Percentiles rank a stretch among this genome's conserved stretches.
These are phyloP conservation scores for Parazoanthus darwini DNA, from an alignment of 92 coral and sea anemone genomes.

Conservation along the genomic window DNA sequence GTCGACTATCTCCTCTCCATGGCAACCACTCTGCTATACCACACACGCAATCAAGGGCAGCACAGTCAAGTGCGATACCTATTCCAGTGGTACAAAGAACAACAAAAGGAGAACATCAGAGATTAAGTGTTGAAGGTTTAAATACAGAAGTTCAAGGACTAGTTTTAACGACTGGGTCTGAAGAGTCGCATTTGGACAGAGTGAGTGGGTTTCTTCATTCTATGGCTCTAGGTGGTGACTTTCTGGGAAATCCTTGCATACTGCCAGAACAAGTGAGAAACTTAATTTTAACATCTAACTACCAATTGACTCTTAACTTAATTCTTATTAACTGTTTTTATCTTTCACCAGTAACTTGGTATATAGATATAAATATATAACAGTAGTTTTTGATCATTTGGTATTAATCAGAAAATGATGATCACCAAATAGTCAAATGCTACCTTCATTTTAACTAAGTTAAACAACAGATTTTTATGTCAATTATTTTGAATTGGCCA, in stretches of 20 bases:
- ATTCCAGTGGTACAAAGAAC: conserved; percentile 85
- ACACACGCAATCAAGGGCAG: conserved; percentile 47
- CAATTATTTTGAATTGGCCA: neutral
- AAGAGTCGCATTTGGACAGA: conserved; percentile 42
- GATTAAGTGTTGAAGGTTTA: conserved; percentile 85
- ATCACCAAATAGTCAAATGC: too few species aligned
- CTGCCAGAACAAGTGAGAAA: conserved; percentile 45
- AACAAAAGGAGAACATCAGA: conserved; percentile 67
- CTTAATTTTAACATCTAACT: conserved; percentile 21
- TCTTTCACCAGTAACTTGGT: neutral
- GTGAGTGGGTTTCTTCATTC: conserved; percentile 45
- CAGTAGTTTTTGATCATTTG: neutral
- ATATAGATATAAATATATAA: too few species aligned
- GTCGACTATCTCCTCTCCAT: conserved; percentile 92
- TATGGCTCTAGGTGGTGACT: conserved; percentile 34
- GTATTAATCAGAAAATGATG: neutral
- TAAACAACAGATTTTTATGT: neutral
- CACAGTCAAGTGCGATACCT: conserved; percentile 84
- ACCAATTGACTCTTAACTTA: neutral
- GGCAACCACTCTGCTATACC: conserved; percentile 92
- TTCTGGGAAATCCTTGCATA: conserved; percentile 37
- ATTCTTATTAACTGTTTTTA: too few species aligned
- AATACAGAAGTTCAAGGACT: conserved; percentile 87
- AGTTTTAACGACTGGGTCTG: conserved; percentile 66
- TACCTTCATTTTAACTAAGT: neutral